These are phyloP conservation scores for Hippocampus kuda DNA, from an alignment of 2,797 vertebrate genomes.

Conservation along the genomic window DNA sequence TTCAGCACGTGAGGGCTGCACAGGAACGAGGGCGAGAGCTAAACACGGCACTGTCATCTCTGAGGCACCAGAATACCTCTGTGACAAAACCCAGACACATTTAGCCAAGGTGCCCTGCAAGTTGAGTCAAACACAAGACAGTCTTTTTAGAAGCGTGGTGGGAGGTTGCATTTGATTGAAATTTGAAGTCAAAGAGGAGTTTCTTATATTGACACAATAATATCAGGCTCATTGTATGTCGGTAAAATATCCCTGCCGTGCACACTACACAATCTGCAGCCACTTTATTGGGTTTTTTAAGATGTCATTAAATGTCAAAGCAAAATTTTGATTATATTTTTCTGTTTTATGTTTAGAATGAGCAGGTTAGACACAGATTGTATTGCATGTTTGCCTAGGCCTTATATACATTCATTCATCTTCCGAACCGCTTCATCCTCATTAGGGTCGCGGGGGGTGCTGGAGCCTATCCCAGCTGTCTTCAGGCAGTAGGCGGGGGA, in stretches of 20 bases:
- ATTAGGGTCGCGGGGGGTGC: too few relatives aligned
- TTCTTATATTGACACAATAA: background rate
- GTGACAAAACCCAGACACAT: constrained; percentile 39
- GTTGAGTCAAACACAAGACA: constrained; percentile 23
- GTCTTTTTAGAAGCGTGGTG: constrained; percentile 1
- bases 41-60: constrained; percentile 39
- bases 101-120: constrained; percentile 10
- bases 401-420: too few relatives aligned
- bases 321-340: too few relatives aligned
- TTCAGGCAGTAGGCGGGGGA: too few relatives aligned
- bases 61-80: constrained; percentile 33
- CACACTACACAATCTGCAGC: too few relatives aligned
- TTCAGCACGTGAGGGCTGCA: constrained; percentile 40
- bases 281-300: too few relatives aligned
- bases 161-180: constrained; percentile 11
- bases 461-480: too few relatives aligned
- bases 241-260: too few relatives aligned
- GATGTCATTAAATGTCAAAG: too few relatives aligned
- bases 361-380: background rate
- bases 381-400: background rate
- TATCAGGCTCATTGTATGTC: background rate
- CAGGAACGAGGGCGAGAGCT: constrained; percentile 31
- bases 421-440: too few relatives aligned
- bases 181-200: constrained; percentile 26
- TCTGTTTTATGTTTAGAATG: too few relatives aligned